Evolutionary conservation across 2,797 vertebrate species (phyloP).

Genomic region (Balearica regulorum): DNA sequence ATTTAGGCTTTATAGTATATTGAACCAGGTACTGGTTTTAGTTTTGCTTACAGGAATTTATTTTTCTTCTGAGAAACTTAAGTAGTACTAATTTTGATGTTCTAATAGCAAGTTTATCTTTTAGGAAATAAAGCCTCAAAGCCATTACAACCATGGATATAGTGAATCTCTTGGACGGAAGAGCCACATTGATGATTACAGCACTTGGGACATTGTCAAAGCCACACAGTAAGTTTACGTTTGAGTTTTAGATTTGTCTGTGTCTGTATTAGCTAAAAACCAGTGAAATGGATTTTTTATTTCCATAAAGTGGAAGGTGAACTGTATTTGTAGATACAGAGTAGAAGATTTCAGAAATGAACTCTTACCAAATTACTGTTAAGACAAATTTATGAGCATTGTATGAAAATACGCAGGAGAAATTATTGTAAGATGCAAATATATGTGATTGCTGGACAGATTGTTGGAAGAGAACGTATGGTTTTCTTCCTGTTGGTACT

Average conservation of each 20-base stretch:
- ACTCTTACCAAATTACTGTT: neutral
- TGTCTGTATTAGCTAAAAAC: neutral
- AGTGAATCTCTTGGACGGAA: slow-evolving; percentile 90
- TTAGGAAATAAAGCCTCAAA: slow-evolving; percentile 95
- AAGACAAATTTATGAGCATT: neutral
- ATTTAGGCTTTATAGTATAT: neutral
- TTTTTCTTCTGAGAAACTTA: neutral
- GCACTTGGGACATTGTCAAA: slow-evolving; percentile 99
- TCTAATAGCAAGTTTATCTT: slow-evolving; percentile 27
- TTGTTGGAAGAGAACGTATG: neutral
- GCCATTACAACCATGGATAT: slow-evolving; percentile 96
- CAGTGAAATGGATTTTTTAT: neutral
- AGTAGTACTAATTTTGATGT: neutral
- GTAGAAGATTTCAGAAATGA: neutral
- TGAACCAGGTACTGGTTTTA: neutral
- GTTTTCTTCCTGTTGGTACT: neutral
- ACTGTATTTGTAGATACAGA: neutral
- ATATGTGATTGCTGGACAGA: neutral
- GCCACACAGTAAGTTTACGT: slow-evolving; percentile 92
- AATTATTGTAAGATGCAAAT: neutral
- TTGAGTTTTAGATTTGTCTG: neutral
- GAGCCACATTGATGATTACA: slow-evolving; percentile 96
- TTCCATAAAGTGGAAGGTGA: neutral
- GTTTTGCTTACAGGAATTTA: neutral
- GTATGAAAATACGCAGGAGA: neutral